phyloP scores from a whole-genome alignment of 2,888 invertebrate species.

The Hirtodrosophila histrioides region DNA sequence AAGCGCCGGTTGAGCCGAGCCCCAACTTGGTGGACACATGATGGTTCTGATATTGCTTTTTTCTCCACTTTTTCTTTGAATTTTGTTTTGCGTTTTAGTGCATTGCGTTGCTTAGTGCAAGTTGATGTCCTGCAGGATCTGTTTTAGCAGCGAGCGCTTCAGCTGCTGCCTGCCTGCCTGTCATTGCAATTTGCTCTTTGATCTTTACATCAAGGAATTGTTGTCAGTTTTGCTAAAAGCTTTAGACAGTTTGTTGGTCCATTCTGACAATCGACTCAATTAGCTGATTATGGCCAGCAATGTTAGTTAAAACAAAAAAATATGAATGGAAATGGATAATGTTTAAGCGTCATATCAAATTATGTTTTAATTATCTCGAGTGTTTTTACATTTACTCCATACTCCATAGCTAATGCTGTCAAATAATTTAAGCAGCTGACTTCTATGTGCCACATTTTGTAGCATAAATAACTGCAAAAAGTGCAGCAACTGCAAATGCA shows the following conservation, averaged over 20 bases:
- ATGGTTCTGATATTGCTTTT: slow-evolving; percentile 19
- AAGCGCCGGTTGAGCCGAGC: slow-evolving; percentile 71
- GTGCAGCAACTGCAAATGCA: neutral
- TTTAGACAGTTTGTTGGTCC: slow-evolving; percentile 16
- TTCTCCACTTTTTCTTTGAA: neutral
- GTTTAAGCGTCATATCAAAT: too few species aligned
- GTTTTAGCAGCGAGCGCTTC: neutral
- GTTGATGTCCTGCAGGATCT: slow-evolving; percentile 31
- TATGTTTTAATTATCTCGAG: too few species aligned
- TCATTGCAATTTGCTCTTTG: slow-evolving; percentile 39
- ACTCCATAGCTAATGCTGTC: too few species aligned
- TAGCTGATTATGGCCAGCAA: slow-evolving; percentile 28
- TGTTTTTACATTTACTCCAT: too few species aligned
- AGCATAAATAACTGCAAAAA: neutral
- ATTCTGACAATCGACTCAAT: slow-evolving; percentile 27
- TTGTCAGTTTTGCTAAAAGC: slow-evolving; percentile 34
- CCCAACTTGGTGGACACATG: slow-evolving; percentile 42
- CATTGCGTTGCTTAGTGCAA: slow-evolving; percentile 33
- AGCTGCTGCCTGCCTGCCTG: slow-evolving; percentile 3
- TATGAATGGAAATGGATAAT: too few species aligned
- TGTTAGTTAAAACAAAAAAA: neutral
- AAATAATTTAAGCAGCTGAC: too few species aligned
- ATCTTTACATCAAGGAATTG: slow-evolving; percentile 19
- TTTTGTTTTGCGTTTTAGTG: slow-evolving; percentile 33
- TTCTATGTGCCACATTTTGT: neutral